Evolutionary conservation across 2,113 vertebrate species (phyloP).

Genomic region (Semicossyphus pulcher): DNA sequence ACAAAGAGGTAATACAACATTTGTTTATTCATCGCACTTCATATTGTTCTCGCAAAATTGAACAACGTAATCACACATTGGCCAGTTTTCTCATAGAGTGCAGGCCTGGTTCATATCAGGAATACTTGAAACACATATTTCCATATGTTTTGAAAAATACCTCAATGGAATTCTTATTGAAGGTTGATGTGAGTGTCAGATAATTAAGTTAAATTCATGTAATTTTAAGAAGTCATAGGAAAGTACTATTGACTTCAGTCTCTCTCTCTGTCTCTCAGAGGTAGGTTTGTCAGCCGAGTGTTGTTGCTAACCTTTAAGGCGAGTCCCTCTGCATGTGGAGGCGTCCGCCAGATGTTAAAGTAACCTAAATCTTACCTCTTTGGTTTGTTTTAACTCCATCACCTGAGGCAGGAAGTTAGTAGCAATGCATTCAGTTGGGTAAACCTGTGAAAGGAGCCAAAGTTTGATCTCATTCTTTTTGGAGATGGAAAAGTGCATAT

Average conservation of each 20-base stretch:
- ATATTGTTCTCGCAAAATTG: too few species aligned
- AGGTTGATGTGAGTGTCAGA: too few species aligned
- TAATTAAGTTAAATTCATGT: too few species aligned
- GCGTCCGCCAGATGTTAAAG: conserved; percentile 62
- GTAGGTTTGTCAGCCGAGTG: too few species aligned
- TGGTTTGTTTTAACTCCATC: conserved; percentile 35
- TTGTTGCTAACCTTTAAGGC: conserved; percentile 43
- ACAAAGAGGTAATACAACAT: too few species aligned
- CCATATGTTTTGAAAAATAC: too few species aligned
- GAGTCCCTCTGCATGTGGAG: conserved; percentile 27
- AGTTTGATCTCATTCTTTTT: conserved; percentile 20
- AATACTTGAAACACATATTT: too few species aligned
- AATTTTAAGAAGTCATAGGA: neutral
- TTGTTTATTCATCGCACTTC: too few species aligned
- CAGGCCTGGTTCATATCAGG: too few species aligned
- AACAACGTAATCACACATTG: too few species aligned
- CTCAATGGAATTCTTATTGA: too few species aligned
- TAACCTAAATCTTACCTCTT: conserved; percentile 35
- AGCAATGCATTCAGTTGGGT: neutral
- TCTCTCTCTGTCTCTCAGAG: neutral
- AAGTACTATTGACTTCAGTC: neutral
- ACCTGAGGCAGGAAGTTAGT: conserved; percentile 25
- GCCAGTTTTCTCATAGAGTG: too few species aligned
- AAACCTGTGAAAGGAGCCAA: neutral
- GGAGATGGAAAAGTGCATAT: conserved; percentile 10